These are phyloP conservation scores for Stegodyphus mimosarum DNA, from an alignment of 1,140 invertebrate genomes.

Conservation along the genomic window DNA sequence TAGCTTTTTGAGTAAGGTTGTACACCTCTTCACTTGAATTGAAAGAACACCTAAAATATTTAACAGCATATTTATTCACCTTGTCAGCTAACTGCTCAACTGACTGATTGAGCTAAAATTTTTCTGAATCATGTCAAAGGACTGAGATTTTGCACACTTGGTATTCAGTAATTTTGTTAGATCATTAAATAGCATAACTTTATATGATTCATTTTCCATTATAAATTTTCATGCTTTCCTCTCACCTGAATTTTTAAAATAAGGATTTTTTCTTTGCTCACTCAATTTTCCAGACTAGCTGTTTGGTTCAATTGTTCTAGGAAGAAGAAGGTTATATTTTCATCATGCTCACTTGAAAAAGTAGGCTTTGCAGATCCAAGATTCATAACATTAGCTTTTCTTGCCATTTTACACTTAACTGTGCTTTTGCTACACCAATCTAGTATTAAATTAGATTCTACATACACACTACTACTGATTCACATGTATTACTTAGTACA, in stretches of 20 bases:
- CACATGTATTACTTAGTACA: not conserved
- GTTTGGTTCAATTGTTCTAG: too few species aligned
- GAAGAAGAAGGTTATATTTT: too few species aligned
- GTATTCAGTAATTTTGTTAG: not conserved
- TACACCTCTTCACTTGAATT: too few species aligned
- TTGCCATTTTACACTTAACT: not conserved
- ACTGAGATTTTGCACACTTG: not conserved
- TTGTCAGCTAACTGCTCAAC: not conserved
- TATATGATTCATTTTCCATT: not conserved
- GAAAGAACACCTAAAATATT: not conserved
- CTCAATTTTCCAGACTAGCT: too few species aligned
- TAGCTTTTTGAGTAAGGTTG: too few species aligned
- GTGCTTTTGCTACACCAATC: not conserved
- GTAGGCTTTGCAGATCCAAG: not conserved
- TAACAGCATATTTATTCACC: not conserved
- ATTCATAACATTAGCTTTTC: not conserved
- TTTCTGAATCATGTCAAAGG: not conserved
- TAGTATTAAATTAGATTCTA: not conserved
- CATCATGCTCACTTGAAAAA: not conserved
- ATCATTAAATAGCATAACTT: not conserved
- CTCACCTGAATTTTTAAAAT: not conserved
- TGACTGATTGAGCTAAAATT: not conserved
- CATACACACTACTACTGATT: not conserved
- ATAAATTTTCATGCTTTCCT: not conserved
- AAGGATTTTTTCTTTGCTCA: not conserved